These are phyloP conservation scores for Enteromius thamalakanensis DNA, from an alignment of 2,797 vertebrate genomes.

Conservation along the genomic window DNA sequence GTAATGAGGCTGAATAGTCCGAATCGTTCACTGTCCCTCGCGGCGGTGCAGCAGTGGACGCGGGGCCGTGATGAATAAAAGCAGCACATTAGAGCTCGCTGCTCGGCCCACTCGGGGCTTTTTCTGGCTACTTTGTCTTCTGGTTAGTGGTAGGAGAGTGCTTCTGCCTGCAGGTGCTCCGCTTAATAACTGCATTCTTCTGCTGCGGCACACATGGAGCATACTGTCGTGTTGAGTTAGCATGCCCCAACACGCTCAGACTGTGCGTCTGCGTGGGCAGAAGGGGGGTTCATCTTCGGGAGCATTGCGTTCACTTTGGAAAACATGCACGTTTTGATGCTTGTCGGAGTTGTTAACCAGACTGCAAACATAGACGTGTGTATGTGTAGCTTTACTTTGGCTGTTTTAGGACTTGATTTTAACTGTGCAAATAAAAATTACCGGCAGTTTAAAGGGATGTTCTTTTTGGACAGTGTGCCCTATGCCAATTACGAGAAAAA, in stretches of 20 bases:
- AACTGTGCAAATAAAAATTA: not conserved
- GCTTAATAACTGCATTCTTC: slow-evolving; percentile 74
- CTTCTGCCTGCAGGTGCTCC: slow-evolving; percentile 75
- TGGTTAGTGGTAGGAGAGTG: slow-evolving; percentile 68
- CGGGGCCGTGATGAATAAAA: slow-evolving; percentile 79
- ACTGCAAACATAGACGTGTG: not conserved
- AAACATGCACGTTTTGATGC: slow-evolving; percentile 17
- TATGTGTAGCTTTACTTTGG: not conserved
- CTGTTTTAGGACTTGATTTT: not conserved
- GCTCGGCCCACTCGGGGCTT: slow-evolving; percentile 67
- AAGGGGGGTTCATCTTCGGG: slow-evolving; percentile 22
- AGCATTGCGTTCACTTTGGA: slow-evolving; percentile 16
- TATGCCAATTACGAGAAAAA: not conserved
- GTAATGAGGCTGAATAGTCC: slow-evolving; percentile 83
- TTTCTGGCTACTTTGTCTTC: slow-evolving; percentile 69
- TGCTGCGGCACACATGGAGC: slow-evolving; percentile 61
- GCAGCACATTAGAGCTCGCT: slow-evolving; percentile 75
- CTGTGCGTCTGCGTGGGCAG: slow-evolving; percentile 40
- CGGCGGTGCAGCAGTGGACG: slow-evolving; percentile 74
- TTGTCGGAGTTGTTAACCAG: not conserved
- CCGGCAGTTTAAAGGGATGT: not conserved
- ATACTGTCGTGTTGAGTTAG: slow-evolving; percentile 65
- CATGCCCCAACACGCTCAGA: slow-evolving; percentile 60
- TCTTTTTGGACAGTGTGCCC: not conserved
- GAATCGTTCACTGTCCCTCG: slow-evolving; percentile 82